These are phyloP conservation scores for Diploscapter pachys DNA, from an alignment of 1,140 invertebrate species.

Conservation along the genomic window DNA sequence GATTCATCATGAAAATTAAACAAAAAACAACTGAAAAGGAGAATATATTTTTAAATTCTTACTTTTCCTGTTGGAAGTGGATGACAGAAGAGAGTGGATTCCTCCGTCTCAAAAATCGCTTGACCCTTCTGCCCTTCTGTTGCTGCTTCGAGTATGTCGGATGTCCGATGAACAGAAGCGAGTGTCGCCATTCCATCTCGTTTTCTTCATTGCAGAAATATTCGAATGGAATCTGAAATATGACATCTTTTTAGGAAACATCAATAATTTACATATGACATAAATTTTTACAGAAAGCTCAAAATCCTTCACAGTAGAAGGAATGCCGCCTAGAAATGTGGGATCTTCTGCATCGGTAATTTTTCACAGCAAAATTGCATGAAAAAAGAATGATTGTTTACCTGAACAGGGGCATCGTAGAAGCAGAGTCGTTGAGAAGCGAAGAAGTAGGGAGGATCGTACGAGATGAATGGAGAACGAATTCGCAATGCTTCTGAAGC, in stretches of 20 bases:
- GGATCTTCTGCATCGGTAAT: not conserved
- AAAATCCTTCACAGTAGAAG: too few species aligned
- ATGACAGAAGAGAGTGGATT: constrained; percentile 53
- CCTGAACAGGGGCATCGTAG: constrained; percentile 27
- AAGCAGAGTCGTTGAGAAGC: constrained; percentile 47
- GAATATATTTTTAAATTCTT: constrained; percentile 1
- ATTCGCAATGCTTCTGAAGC: constrained; percentile 23
- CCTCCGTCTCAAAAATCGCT: constrained; percentile 49
- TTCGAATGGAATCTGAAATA: too few species aligned
- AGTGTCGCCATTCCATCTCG: constrained; percentile 22
- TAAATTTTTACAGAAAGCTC: too few species aligned
- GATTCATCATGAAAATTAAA: not conserved
- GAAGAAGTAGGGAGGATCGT: constrained; percentile 34
- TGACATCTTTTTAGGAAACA: constrained; percentile 6
- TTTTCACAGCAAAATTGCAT: constrained; percentile 35
- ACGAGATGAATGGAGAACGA: constrained; percentile 35
- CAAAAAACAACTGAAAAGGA: not conserved
- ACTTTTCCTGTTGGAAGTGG: constrained; percentile 49
- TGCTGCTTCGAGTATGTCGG: constrained; percentile 23
- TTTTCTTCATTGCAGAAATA: not conserved
- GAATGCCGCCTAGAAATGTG: too few species aligned
- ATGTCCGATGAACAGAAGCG: constrained; percentile 25
- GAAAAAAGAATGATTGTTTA: constrained; percentile 13
- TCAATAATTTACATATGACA: constrained; percentile 2
- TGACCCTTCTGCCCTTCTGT: constrained; percentile 3